Conservation (phyloP, 2,797 vertebrate species). For the Calcarius lapponicus region DNA sequence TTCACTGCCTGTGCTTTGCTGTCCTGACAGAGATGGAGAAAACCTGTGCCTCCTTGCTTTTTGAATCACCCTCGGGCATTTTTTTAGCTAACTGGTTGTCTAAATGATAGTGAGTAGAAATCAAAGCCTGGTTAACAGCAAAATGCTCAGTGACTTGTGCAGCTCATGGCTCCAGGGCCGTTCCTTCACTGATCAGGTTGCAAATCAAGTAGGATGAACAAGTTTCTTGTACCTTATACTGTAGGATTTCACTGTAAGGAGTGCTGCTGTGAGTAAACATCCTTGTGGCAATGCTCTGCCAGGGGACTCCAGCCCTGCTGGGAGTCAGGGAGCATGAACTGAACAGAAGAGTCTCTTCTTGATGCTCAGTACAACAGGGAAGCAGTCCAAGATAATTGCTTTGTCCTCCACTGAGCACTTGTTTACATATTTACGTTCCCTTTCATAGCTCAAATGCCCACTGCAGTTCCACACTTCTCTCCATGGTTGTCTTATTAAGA, state of each 20-base stretch:
- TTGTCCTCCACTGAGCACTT: not conserved
- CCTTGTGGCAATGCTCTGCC: not conserved
- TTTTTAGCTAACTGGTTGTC: not conserved
- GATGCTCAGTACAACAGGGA: not conserved
- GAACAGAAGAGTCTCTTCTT: not conserved
- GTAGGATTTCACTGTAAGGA: not conserved
- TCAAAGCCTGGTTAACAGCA: not conserved
- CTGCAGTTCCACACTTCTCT: not conserved
- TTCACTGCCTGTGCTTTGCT: not conserved
- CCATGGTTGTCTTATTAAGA: not conserved
- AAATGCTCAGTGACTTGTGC: not conserved
- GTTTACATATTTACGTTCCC: not conserved
- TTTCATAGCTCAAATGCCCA: not conserved
- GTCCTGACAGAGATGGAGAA: not conserved
- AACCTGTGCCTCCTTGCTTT: not conserved
- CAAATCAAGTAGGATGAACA: not conserved
- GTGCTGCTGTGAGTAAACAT: not conserved
- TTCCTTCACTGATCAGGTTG: not conserved
- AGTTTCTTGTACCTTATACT: not conserved
- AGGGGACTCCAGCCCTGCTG: not conserved
- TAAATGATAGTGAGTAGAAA: not conserved
- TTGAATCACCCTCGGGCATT: not conserved
- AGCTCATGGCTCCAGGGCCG: not conserved
- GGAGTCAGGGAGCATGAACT: not conserved
- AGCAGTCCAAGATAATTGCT: not conserved